These are phyloP conservation scores for Halisarca cf. caerulea DNA, from an alignment of 37 sponge, comb jelly and placozoan genomes.

Conservation along the genomic window DNA sequence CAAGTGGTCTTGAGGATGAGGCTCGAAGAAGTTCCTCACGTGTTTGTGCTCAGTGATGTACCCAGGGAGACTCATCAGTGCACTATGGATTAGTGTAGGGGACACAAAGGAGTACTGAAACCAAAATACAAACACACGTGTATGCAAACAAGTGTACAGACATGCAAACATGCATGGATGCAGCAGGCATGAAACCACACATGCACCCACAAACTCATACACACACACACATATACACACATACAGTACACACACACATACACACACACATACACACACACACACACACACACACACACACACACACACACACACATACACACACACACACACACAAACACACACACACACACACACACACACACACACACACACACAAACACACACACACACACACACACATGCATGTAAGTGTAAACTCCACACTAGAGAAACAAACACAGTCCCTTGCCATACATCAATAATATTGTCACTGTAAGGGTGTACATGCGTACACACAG, in stretches of 20 bases:
- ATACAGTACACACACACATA: too few species aligned
- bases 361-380: neutral
- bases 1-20: constrained; percentile 40
- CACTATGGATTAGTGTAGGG: constrained; percentile 42
- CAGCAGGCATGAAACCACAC: too few species aligned
- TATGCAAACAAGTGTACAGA: too few species aligned
- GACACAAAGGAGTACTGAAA: too few species aligned
- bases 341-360: neutral
- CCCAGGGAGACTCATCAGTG: constrained; percentile 53
- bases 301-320: neutral
- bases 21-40: constrained; percentile 73
- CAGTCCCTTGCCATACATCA: too few species aligned
- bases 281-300: neutral
- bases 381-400: neutral
- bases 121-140: too few species aligned
- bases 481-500: neutral
- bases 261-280: neutral
- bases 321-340: neutral
- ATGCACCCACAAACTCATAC: too few species aligned
- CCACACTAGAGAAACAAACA: neutral
- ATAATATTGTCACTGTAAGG: too few species aligned
- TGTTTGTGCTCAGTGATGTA: constrained; percentile 45
- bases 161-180: too few species aligned
- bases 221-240: too few species aligned
- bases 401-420: neutral